Evolutionary conservation across 2,113 vertebrate genomes (phyloP), one percentile per base, ranked within the genome.

Genomic region (Acinonyx jubatus): DNA sequence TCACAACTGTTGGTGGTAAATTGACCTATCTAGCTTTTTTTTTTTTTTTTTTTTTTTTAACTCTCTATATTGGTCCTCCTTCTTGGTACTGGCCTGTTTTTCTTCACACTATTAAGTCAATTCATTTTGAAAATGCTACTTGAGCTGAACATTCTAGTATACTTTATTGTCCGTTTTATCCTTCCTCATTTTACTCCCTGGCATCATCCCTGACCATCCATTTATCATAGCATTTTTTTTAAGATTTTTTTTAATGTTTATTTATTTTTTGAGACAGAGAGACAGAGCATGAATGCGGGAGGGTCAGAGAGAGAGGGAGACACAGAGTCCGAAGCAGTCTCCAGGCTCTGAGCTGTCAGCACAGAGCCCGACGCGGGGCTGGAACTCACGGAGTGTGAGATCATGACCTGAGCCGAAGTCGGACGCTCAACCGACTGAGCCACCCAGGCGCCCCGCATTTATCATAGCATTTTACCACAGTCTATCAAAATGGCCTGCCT

Each of bases 151-250:
- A 91, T 85, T 52, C 68, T 74, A 50, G 81, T 94, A 45, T 89
- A 94, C 81, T 97, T 97, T 97, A 95, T 66, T 91, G 94, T 90
- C 87, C 57, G n/a, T 95, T 97, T 96, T 94, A 91, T 97, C 92
- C 50, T 73, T 55, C 19, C 90, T 84, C 84, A 23, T 88, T 94
- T 92, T 81, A 63, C 74, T 90, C 74, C 84, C 55, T 16, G 48
- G 45, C 52, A 4, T 81, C 10, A 3, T 33, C 55, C 92, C 66
- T 73, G 65, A 15, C 19, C 50, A 29, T 13, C 36, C 80, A 41
- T 91, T 92, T 95, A 76, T 90, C 76, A 78, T 36, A 8, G 68
- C 61, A 7, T 94, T 41, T 41, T 41, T 41, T 41, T 41, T 5
- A 41, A 41, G 41, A 41, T 41, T 41, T 41, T 41, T 41, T 41